Conservation (phyloP, 2,797 vertebrate species). For the Sibirionetta formosa region DNA sequence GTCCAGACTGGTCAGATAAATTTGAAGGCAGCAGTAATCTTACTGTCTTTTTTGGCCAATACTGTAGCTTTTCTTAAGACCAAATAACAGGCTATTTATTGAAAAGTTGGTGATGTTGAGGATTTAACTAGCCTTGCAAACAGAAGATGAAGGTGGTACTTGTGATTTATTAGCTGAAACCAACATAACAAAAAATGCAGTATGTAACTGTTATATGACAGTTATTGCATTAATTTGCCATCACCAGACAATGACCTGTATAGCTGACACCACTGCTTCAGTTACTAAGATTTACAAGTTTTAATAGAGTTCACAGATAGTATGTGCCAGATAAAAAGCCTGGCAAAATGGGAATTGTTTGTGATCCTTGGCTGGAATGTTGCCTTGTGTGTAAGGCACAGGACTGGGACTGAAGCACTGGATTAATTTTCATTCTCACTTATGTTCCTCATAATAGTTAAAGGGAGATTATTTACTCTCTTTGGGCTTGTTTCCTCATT, state of each 20-base stretch:
- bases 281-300: conserved; percentile 60
- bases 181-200: neutral
- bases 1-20: neutral
- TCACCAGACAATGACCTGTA: conserved; percentile 35
- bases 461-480: conserved; percentile 8
- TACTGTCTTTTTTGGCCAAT: neutral
- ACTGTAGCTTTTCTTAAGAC: conserved; percentile 5
- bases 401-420: neutral
- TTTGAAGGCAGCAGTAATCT: neutral
- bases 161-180: conserved; percentile 35
- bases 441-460: neutral
- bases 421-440: conserved; percentile 31
- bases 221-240: neutral
- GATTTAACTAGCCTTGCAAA: neutral
- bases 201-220: neutral
- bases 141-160: neutral
- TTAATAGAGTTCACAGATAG: conserved; percentile 30
- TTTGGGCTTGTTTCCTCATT: conserved; percentile 9
- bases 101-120: conserved; percentile 1
- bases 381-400: neutral
- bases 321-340: conserved; percentile 42
- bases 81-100: conserved; percentile 33
- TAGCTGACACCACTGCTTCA: conserved; percentile 28
- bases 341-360: conserved; percentile 25
- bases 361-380: conserved; percentile 36